A percentile compares a stretch with the other conserved stretches of the same genome.
These are phyloP conservation scores for Vesta saturnalis DNA, from an alignment of 2,888 invertebrate genomes.

Conservation along the genomic window DNA sequence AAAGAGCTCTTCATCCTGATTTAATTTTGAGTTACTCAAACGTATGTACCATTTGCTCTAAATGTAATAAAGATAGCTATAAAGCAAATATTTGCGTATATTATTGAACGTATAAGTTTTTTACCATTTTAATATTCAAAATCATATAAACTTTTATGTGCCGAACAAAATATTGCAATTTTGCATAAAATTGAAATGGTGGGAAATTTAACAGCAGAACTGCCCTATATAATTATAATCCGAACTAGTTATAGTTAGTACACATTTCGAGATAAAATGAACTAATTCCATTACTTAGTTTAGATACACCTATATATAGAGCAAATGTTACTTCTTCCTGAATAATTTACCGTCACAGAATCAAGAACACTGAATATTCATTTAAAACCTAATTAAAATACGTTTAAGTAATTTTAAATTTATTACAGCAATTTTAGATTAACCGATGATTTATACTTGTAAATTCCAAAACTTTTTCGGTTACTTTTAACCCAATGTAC, in stretches of 20 bases:
- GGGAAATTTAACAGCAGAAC: neutral
- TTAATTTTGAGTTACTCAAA: neutral
- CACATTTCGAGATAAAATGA: conserved; percentile 11
- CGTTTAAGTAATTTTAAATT: neutral
- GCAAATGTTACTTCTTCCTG: neutral
- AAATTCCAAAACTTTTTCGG: neutral
- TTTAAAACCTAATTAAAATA: neutral
- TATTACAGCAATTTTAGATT: conserved; percentile 4
- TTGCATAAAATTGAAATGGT: too few species aligned
- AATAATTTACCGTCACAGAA: neutral
- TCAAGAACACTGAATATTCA: neutral
- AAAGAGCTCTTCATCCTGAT: neutral
- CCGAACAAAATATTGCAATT: too few species aligned
- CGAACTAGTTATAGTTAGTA: neutral
- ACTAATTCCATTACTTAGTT: conserved; percentile 9
- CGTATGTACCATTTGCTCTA: neutral
- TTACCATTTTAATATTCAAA: too few species aligned
- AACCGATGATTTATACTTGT: neutral
- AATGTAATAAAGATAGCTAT: too few species aligned
- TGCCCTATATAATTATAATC: conserved; percentile 5
- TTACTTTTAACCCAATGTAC: neutral
- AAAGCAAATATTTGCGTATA: too few species aligned
- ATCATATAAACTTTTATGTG: too few species aligned
- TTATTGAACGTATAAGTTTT: too few species aligned
- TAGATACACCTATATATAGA: too few species aligned